These are phyloP conservation scores for Rynchops niger DNA, from an alignment of 2,113 vertebrate species.

Conservation along the genomic window DNA sequence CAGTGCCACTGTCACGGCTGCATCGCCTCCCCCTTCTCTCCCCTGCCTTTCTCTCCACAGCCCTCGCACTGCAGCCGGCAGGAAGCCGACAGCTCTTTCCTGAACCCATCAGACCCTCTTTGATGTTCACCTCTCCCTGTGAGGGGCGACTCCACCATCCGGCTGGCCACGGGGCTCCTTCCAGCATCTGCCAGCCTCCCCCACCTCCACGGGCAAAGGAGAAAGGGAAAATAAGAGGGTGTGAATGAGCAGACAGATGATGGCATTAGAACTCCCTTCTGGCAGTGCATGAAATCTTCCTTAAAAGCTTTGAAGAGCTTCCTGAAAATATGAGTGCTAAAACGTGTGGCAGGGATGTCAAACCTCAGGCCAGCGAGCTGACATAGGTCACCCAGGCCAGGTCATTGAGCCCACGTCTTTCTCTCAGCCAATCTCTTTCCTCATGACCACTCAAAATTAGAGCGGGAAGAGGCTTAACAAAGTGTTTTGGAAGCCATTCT, in stretches of 20 bases:
- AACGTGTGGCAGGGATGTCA: not conserved
- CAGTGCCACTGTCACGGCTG: not conserved
- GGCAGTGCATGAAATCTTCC: not conserved
- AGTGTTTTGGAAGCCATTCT: not conserved
- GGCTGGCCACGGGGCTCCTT: fast-evolving
- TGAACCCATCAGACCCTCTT: not conserved
- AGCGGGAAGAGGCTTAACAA: not conserved
- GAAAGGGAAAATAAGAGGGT: not conserved
- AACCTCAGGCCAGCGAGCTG: fast-evolving
- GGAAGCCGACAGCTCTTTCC: not conserved
- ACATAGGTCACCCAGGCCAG: not conserved
- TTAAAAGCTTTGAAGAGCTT: not conserved
- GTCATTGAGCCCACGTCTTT: not conserved
- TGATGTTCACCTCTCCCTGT: not conserved
- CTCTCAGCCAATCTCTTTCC: not conserved
- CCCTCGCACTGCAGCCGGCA: fast-evolving
- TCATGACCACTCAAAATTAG: not conserved
- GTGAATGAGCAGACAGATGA: not conserved
- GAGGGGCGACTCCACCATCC: not conserved
- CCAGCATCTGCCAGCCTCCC: not conserved
- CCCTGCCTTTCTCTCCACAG: not conserved
- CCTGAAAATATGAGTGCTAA: not conserved
- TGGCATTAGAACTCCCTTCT: not conserved
- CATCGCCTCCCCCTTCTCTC: fast-evolving
- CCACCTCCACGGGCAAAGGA: not conserved